A percentile compares a stretch with the other conserved stretches of the same genome.
Conservation (phyloP, 1,140 invertebrate species). For the Camponotus pennsylvanicus region DNA sequence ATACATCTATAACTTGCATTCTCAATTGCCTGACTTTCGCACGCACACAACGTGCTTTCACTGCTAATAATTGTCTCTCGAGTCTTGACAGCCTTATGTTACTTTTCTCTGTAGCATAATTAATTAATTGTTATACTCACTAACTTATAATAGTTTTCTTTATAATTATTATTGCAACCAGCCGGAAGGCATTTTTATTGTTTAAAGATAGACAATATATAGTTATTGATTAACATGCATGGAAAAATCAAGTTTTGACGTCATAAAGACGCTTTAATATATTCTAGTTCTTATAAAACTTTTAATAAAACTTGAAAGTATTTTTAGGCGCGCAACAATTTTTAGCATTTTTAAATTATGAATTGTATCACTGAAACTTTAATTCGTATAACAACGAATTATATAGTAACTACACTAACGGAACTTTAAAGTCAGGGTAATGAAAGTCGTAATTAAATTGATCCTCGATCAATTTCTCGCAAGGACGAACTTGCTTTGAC, state of each 20-base stretch:
- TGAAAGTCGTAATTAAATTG: constrained; percentile 12
- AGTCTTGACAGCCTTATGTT: constrained; percentile 27
- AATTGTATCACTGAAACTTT: not conserved
- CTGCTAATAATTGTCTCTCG: constrained; percentile 22
- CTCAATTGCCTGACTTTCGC: constrained; percentile 31
- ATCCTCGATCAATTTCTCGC: constrained; percentile 27
- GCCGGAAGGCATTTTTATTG: not conserved
- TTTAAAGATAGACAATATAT: constrained; percentile 1
- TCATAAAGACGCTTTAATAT: constrained; percentile 36
- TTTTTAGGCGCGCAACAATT: not conserved
- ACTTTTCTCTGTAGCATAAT: constrained; percentile 36
- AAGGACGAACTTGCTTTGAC: not conserved
- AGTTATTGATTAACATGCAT: constrained; percentile 35
- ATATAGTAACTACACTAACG: not conserved
- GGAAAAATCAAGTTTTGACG: not conserved
- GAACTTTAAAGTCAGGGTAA: not conserved
- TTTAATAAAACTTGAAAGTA: not conserved
- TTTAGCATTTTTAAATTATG: constrained; percentile 9
- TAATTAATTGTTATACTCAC: constrained; percentile 9
- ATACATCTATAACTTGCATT: constrained; percentile 30
- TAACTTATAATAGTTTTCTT: constrained; percentile 3
- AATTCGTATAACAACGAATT: not conserved
- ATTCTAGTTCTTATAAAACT: constrained; percentile 7
- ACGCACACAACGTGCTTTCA: constrained; percentile 25
- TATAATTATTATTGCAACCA: not conserved